Evolutionary conservation across 1,140 invertebrate species (phyloP), one percentile per base, ranked within the genome.

Genomic region (Amyelois transitella): DNA sequence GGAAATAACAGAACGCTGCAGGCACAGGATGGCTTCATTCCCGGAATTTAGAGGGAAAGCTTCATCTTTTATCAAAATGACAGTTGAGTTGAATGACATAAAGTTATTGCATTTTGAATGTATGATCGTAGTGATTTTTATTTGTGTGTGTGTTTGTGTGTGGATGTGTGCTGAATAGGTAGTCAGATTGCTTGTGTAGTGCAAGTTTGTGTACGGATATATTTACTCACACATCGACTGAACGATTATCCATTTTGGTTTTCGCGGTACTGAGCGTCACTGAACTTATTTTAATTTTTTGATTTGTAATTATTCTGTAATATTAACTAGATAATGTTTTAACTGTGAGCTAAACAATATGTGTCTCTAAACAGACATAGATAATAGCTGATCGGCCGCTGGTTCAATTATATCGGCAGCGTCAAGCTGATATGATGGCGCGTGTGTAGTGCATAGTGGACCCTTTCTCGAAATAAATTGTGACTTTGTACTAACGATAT

Each of bases 231-330:
- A 79, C 79, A 77, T 51, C 6, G 68, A 62, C 28, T 22, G 1
- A 65, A 24, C 62, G 43, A 28, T 47, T 66, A 58, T 72, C 69
- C 66, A 67, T 72, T 65, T 75, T 43, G 53, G 68, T 81, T 85
- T 85, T 83, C 78, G 79, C 79, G 81, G 78, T 60, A 78, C 70
- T 65, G 65, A 77, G 77, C 78, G 79, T 83, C 76, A 72, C 60
- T 77, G 69, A 81, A 80, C 69, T 81, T 81, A 77, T 67, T 81
- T 80, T 80, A 62, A 72, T 72, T 79, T 75, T 51, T 58, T 56
- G 69, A 57, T 56, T 19, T 49, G 45, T 66, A 60, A 70, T 58
- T 68, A 69, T 57, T 58, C 60, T 19, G 55, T 60, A 68, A 25
- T 52, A 62, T 55, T 60, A 52, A 14, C 18, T 53, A 20, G 61